phyloP scores from a whole-genome alignment of 2,113 vertebrate species.

The Colaptes auratus region DNA sequence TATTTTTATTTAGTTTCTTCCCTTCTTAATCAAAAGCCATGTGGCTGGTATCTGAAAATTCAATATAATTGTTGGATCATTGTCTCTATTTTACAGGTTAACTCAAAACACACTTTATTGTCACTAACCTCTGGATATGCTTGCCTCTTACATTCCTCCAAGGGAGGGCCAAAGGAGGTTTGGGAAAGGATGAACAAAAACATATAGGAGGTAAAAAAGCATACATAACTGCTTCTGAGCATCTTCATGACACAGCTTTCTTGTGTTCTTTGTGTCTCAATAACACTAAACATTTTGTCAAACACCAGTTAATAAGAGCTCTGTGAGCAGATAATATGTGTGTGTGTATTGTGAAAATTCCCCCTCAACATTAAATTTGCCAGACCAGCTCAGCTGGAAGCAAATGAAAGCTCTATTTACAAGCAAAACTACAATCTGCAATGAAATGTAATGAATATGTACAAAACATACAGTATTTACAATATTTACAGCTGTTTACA shows the following conservation, averaged over 20 bases:
- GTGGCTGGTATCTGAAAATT: not conserved
- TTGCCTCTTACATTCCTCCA: not conserved
- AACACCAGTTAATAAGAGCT: not conserved
- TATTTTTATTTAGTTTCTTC: not conserved
- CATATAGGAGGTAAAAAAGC: not conserved
- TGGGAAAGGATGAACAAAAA: not conserved
- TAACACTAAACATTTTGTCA: not conserved
- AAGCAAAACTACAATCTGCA: no score
- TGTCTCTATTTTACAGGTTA: not conserved
- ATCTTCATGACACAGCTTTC: not conserved
- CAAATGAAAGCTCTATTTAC: no score
- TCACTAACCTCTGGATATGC: not conserved
- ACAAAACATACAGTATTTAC: no score
- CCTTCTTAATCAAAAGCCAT: not conserved
- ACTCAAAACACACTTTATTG: not conserved
- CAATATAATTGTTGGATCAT: not conserved
- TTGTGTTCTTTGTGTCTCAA: not conserved
- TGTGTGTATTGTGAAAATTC: no score
- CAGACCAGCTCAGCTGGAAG: no score
- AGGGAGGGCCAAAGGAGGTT: not conserved
- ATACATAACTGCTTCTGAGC: not conserved
- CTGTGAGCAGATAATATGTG: not conserved
- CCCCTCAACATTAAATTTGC: no score
- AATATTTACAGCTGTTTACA: no score
- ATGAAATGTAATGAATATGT: no score